Evolutionary conservation across 2,888 invertebrate species (phyloP).

Genomic region (Oscheius sp.): DNA sequence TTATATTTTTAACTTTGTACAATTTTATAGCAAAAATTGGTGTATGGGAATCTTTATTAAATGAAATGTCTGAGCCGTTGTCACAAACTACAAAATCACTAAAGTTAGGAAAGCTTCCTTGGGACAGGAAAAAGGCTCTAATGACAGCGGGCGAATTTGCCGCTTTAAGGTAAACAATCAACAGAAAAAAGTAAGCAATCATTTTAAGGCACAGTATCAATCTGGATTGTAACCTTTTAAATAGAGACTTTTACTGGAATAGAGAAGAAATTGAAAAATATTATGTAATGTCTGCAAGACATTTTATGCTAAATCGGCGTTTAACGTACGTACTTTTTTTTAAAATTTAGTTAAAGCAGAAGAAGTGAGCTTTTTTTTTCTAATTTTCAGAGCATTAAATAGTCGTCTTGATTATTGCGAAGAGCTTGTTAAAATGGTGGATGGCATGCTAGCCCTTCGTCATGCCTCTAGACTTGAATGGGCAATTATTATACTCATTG

Average conservation of each 20-base stretch:
- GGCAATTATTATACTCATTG: slow-evolving; percentile 95
- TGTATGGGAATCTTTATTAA: slow-evolving; percentile 89
- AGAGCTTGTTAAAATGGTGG: slow-evolving; percentile 87
- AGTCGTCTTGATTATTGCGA: slow-evolving; percentile 93
- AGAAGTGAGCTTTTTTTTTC: neutral
- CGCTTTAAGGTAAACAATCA: slow-evolving; percentile 43
- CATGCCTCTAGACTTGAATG: slow-evolving; percentile 90
- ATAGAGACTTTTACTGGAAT: slow-evolving; percentile 98
- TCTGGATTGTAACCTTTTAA: slow-evolving; percentile 89
- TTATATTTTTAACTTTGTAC: neutral
- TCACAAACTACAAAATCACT: slow-evolving; percentile 74
- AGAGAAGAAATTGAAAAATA: slow-evolving; percentile 85
- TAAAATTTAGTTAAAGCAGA: neutral
- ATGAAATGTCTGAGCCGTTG: slow-evolving; percentile 84
- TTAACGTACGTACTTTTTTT: slow-evolving; percentile 37
- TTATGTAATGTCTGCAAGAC: slow-evolving; percentile 83
- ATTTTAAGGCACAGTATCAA: slow-evolving; percentile 81
- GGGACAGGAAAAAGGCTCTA: slow-evolving; percentile 58
- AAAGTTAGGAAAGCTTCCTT: slow-evolving; percentile 58
- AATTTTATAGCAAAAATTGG: slow-evolving; percentile 82
- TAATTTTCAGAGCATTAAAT: slow-evolving; percentile 82
- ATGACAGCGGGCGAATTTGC: slow-evolving; percentile 63
- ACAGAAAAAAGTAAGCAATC: neutral
- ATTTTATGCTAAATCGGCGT: slow-evolving; percentile 71
- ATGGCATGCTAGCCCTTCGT: slow-evolving; percentile 87